Evolutionary conservation across 2,888 invertebrate species (phyloP).

Genomic region (Carcina quercana): DNA sequence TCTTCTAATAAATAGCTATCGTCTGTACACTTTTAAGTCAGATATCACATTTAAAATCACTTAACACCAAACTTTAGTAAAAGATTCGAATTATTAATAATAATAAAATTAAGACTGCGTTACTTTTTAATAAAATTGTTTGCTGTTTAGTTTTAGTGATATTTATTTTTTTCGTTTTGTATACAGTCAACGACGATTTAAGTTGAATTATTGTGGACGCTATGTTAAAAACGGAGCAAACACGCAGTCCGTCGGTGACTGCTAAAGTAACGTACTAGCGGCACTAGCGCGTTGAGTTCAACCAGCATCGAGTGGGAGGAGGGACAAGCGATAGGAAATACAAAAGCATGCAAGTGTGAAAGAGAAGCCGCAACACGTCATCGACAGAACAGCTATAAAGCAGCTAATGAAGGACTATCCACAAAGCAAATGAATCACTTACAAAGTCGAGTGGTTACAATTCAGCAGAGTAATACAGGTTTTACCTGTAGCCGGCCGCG

Average conservation of each 20-base stretch:
- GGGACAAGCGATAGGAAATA: conserved; percentile 42
- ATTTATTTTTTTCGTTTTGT: conserved; percentile 25
- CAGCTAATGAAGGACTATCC: conserved; percentile 52
- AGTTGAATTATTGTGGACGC: conserved; percentile 26
- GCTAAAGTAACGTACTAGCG: conserved; percentile 50
- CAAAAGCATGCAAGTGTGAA: conserved; percentile 26
- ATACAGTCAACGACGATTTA: conserved; percentile 27
- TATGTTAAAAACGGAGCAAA: conserved; percentile 35
- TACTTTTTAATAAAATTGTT: conserved; percentile 12
- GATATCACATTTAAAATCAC: conserved; percentile 44
- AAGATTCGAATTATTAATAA: conserved; percentile 5
- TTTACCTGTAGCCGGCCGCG: conserved; percentile 59
- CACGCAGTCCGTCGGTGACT: conserved; percentile 56
- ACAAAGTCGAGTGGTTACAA: conserved; percentile 29
- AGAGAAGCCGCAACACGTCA: conserved; percentile 41
- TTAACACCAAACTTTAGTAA: conserved; percentile 49
- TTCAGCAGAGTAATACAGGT: conserved; percentile 55
- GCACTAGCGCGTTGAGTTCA: conserved; percentile 30
- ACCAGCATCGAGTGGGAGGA: conserved; percentile 55
- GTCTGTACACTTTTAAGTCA: conserved; percentile 39
- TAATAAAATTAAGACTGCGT: conserved; percentile 10
- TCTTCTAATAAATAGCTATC: conserved; percentile 23
- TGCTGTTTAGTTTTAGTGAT: conserved; percentile 18
- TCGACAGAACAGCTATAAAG: conserved; percentile 50
- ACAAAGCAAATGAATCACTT: conserved; percentile 35